Evolutionary conservation across 2,888 invertebrate species (phyloP).

Genomic region (Sabellastarte sp.): DNA sequence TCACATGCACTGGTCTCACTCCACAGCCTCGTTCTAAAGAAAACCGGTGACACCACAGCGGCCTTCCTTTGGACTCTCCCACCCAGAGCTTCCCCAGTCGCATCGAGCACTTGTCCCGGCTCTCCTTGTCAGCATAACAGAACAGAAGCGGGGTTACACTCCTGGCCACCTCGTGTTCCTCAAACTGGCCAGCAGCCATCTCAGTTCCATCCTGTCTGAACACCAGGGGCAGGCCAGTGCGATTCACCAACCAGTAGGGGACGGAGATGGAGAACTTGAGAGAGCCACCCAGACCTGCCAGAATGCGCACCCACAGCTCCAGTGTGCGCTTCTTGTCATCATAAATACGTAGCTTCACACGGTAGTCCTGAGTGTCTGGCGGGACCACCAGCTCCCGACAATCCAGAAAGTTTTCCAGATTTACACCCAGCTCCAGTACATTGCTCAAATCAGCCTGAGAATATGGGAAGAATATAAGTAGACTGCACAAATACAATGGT

Average conservation of each 20-base stretch:
- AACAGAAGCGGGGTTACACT: slow-evolving; percentile 91
- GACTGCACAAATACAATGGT: no score
- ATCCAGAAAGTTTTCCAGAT: slow-evolving; percentile 80
- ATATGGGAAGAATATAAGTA: no score
- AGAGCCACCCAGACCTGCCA: slow-evolving; percentile 66
- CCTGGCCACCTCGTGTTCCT: slow-evolving; percentile 91
- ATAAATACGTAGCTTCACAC: slow-evolving; percentile 72
- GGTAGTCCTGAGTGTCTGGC: slow-evolving; percentile 62
- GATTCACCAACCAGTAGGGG: slow-evolving; percentile 94
- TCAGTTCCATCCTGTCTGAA: slow-evolving; percentile 75
- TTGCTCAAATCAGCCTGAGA: slow-evolving; percentile 72
- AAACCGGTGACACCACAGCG: slow-evolving; percentile 73
- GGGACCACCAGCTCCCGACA: slow-evolving; percentile 67
- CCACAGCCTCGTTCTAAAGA: slow-evolving; percentile 78
- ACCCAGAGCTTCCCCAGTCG: slow-evolving; percentile 68
- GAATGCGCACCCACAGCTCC: slow-evolving; percentile 72
- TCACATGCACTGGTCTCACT: slow-evolving; percentile 67
- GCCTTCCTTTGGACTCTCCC: slow-evolving; percentile 43
- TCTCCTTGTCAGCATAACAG: slow-evolving; percentile 87
- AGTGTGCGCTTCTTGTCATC: slow-evolving; percentile 75
- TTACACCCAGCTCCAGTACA: slow-evolving; percentile 70
- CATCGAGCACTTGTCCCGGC: slow-evolving; percentile 58
- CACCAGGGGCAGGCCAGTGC: slow-evolving; percentile 91
- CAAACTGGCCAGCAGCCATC: slow-evolving; percentile 76
- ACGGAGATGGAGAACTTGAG: slow-evolving; percentile 75